Evolutionary conservation across 1,140 invertebrate genomes (phyloP).

Genomic region (Leptinotarsa lineolata): DNA sequence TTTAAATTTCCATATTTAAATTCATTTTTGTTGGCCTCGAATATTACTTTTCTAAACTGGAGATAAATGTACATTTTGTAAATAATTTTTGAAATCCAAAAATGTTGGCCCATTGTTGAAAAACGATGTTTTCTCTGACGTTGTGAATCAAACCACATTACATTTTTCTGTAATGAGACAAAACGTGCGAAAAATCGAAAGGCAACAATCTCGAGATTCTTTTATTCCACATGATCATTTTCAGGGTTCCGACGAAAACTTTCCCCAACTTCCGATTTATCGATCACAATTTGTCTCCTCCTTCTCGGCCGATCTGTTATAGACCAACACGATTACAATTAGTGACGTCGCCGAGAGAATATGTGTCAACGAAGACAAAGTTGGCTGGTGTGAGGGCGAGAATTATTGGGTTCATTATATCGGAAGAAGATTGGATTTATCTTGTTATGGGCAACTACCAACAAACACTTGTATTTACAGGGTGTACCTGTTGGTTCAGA

Average conservation of each 20-base stretch:
- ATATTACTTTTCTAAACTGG: too few species aligned
- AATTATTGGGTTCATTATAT: slow-evolving; percentile 20
- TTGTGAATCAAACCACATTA: too few species aligned
- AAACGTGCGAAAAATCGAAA: background rate
- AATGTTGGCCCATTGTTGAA: too few species aligned
- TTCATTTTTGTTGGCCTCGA: too few species aligned
- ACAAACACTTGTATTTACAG: background rate
- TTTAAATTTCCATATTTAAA: too few species aligned
- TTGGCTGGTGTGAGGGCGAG: slow-evolving; percentile 7
- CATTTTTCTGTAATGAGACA: too few species aligned
- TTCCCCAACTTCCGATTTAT: background rate
- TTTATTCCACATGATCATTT: background rate
- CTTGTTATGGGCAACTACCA: slow-evolving; percentile 12
- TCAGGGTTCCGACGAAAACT: background rate
- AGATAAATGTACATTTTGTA: too few species aligned
- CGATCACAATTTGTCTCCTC: background rate
- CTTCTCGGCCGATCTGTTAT: background rate
- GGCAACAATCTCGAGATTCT: background rate
- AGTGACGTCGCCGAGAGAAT: slow-evolving; percentile 26
- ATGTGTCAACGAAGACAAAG: slow-evolving; percentile 29
- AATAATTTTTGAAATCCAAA: too few species aligned
- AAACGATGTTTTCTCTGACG: too few species aligned
- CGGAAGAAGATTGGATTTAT: slow-evolving; percentile 27
- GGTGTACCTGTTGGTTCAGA: background rate
- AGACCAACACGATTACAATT: slow-evolving; percentile 22